Percentiles rank a stretch among this genome's conserved stretches.
These are phyloP conservation scores for Epinephelus lanceolatus DNA, from an alignment of 2,113 vertebrate genomes.

Conservation along the genomic window DNA sequence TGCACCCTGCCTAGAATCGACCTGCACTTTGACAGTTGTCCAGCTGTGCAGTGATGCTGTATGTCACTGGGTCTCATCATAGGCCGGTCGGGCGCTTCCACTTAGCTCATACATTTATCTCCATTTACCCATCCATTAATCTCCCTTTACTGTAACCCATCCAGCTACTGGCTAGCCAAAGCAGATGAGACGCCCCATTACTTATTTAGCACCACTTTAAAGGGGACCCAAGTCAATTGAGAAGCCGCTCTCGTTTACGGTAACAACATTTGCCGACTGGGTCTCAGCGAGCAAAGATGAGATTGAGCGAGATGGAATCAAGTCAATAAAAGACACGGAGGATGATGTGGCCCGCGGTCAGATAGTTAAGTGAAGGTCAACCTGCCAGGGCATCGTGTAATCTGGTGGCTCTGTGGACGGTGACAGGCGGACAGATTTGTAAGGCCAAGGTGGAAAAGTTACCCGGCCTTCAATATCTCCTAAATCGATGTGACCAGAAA, in stretches of 20 bases:
- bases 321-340: conserved; percentile 70
- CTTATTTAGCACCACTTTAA: conserved; percentile 82
- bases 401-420: conserved; percentile 50
- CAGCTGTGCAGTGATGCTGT: conserved; percentile 8
- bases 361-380: conserved; percentile 75
- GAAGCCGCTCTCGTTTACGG: conserved; percentile 69
- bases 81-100: conserved; percentile 17
- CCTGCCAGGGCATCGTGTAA: conserved; percentile 45
- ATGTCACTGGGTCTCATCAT: conserved; percentile 45
- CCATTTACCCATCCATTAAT: conserved; percentile 73
- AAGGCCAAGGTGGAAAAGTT: conserved; percentile 59
- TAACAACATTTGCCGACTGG: conserved; percentile 69
- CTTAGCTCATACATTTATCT: conserved; percentile 65
- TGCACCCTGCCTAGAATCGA: conserved; percentile 6
- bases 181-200: conserved; percentile 79
- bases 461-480: conserved; percentile 60
- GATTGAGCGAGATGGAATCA: conserved; percentile 67
- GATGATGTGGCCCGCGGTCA: conserved; percentile 62
- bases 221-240: conserved; percentile 72
- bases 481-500: conserved; percentile 67
- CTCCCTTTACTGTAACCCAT: conserved; percentile 77
- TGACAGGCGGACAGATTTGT: conserved; percentile 60
- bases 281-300: conserved; percentile 45
- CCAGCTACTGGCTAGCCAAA: conserved; percentile 58
- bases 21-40: conserved; percentile 35